These are phyloP conservation scores for Aratinga solstitialis DNA, from an alignment of 2,797 vertebrate genomes.

Conservation along the genomic window DNA sequence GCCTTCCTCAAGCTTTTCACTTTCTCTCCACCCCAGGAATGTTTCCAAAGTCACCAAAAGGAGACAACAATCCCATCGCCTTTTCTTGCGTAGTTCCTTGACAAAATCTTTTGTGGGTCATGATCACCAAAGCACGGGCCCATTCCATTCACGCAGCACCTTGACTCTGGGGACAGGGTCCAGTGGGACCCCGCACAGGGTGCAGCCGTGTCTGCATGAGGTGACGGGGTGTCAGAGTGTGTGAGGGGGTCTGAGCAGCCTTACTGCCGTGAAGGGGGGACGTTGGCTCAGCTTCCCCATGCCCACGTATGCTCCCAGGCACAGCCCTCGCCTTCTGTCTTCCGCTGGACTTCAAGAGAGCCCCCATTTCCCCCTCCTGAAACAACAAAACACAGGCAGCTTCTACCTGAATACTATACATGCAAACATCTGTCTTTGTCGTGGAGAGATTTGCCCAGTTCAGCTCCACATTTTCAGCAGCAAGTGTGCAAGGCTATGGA, in stretches of 20 bases:
- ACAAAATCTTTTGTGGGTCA: fast-evolving
- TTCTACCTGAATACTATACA: neutral
- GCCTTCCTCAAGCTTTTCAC: neutral
- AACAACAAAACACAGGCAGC: neutral
- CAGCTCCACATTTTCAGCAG: neutral
- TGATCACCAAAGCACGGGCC: neutral
- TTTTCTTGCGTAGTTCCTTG: neutral
- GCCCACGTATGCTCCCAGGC: neutral
- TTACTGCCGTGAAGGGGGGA: neutral
- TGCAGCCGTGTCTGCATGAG: neutral
- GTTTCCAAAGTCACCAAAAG: neutral
- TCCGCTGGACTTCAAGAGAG: neutral
- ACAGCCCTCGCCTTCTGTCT: neutral
- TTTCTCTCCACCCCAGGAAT: neutral
- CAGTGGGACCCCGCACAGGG: too few relatives aligned
- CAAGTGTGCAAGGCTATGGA: neutral
- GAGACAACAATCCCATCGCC: fast-evolving
- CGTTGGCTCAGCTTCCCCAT: neutral
- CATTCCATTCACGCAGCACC: neutral
- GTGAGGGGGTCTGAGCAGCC: neutral
- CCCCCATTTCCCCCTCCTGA: too few relatives aligned
- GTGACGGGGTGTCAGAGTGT: neutral
- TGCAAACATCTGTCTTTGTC: neutral
- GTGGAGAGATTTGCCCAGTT: neutral
- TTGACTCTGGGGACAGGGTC: too few relatives aligned